Evolutionary conservation across 2,113 vertebrate species (phyloP), one percentile per base, ranked within the genome.

Genomic region (Egretta garzetta): DNA sequence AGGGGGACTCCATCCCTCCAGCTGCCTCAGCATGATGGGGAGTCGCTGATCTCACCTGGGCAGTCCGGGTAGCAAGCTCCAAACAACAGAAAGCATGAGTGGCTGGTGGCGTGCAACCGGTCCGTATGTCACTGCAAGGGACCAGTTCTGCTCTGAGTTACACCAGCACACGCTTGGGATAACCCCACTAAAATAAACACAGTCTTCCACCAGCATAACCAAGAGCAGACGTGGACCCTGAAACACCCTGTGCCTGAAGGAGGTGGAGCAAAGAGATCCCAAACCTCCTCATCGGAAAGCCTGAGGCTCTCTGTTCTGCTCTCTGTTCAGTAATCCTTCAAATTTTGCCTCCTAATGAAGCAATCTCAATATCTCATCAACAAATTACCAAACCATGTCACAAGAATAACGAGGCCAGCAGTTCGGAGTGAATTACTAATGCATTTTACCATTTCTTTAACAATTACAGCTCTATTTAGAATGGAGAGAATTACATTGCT

Each of bases 401-500:
- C 56, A 43, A 19, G 80, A 92, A 95, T 81, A 95, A 79, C 6
- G 1, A 91, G 91, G 47, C 27, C 52, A 71, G 68, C 58, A 77
- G 27, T 88, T 79, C 15, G 3, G 47, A 72, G 56, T 86, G 92
- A 95, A 75, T 93, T 92, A 77, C 76, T 91, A 71, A 95, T 64
- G 43, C 21, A 53, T 92, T 93, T 95, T 92, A 81, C 80, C 27
- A n/a, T 94, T 92, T 86, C 60, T 95, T 97, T 64, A 81, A 86
- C 64, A 81, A 80, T 85, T 93, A 89, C 39, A 66, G 19, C 39
- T 95, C 75, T 85, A 32, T 97, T 81, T 96, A 93, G 24, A 92
- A 87, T 72, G 43, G 27, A 89, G 53, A 86, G 33, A 45, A 75
- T 82, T 88, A 84, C 53, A 93, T 60, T 92, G 23, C 80, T 86